Conservation (phyloP, 2,797 vertebrate genomes). For the Chanos chanos region DNA sequence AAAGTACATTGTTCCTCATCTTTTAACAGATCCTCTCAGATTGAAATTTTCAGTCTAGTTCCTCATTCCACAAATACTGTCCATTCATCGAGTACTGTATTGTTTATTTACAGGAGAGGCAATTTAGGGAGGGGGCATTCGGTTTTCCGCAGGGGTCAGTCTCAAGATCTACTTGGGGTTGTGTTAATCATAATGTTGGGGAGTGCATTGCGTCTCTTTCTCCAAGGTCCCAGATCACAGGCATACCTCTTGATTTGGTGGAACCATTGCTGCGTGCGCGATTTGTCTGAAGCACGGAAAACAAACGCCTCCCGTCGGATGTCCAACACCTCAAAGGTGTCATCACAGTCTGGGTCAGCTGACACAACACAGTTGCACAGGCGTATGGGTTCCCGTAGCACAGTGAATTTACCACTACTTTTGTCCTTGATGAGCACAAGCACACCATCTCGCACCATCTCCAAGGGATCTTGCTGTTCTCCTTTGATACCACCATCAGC, state of each 20-base stretch:
- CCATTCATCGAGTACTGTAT: conserved; percentile 15
- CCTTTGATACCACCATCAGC: conserved; percentile 41
- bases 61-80: conserved; percentile 37
- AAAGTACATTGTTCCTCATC: conserved; percentile 60
- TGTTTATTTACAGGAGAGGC: conserved; percentile 53
- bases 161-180: conserved; percentile 74
- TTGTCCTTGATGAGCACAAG: conserved; percentile 90
- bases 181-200: conserved; percentile 96
- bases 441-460: conserved; percentile 78
- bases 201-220: conserved; percentile 84
- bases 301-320: conserved; percentile 86
- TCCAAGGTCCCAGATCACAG: conserved; percentile 83
- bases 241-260: conserved; percentile 82
- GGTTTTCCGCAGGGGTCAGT: conserved; percentile 12
- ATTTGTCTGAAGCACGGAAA: conserved; percentile 82
- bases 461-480: conserved; percentile 60
- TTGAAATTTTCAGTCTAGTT: neutral
- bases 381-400: conserved; percentile 85
- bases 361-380: conserved; percentile 88
- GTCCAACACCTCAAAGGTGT: conserved; percentile 90
- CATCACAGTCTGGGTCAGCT: conserved; percentile 80
- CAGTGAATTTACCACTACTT: conserved; percentile 85
- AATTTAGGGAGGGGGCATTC: conserved; percentile 4
- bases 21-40: conserved; percentile 13
- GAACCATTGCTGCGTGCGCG: conserved; percentile 90